Base-by-base conservation (phyloP, 1,140 invertebrate genomes). In the Drosophila eugracilis region DNA sequence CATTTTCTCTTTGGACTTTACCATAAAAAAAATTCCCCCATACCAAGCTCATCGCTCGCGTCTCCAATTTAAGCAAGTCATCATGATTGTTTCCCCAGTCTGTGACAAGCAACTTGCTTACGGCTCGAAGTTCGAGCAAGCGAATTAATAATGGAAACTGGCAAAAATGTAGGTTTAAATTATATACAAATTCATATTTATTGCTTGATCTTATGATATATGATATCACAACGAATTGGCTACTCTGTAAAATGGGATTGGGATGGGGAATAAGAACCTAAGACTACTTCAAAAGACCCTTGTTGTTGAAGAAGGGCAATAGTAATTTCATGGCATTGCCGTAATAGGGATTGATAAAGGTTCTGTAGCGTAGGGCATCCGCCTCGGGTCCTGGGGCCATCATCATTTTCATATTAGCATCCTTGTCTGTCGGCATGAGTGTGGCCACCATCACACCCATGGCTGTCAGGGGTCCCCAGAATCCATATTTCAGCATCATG, bases 401-500 rank as follows among this genome's bases (percentile, higher is more conserved):
- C 15, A 80, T 22, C 42, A 49, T 83, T 10, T 70, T 69, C 2
- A 89, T 77, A 36, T 70, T 89, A 2, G 83, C 50, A 26, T 89
- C 83, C 39, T 89, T 80, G 45, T 88, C 66, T 3, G 76, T 42
- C 30, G 83, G 83, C 26, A 72, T 32, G 0, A 78, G 32, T 1
- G 76, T 63, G 45, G 58, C 54, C 14, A 54, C 48, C 52, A 77
- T 28, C 1, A 80, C 63, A 24, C 44, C 48, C 34, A 15, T 50
- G 6, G 78, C 14, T 0, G 79, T 88, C 0, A 77, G 9, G 5
- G 48, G 28, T 30, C 73, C 85, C 67, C 67, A 89, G 21, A 50
- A 75, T 5, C 77, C 71, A 32, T 89, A 67, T 32, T 81, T 88
- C 1, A 84, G 42, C 84, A 89, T 75, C 28, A 67, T 59, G 0